Evolutionary conservation across 2,888 invertebrate genomes (phyloP), one percentile per base, ranked within the genome.

Genomic region (Podotricha telesiphe): DNA sequence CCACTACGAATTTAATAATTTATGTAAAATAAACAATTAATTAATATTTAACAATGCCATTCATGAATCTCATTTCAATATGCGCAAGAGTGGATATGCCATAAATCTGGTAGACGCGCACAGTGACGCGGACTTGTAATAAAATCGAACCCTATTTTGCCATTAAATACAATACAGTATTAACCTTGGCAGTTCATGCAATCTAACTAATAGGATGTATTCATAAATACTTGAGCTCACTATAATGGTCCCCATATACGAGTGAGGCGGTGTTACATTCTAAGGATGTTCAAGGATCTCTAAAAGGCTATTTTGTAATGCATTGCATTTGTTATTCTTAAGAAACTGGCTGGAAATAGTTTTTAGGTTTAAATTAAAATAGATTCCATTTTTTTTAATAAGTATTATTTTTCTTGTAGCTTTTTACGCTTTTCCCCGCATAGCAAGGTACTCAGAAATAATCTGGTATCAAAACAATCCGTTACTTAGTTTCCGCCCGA

Each of bases 81-180:
- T 17, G 50, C 50, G 48, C 40, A 59, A 59, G 58, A 59, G 58
- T 66, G 22, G 22, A 50, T 59, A 22, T 42, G 58, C 58, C 20
- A 58, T 61, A 62, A 51, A 51, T 65, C 47, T 64, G n/a, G 62
- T 58, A 50, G 55, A 53, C 61, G 51, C 55, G 42, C 55, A 28
- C 28, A 63, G 63, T 58, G 66, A 68, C 64, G 66, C 70, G 62
- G 58, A 65, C 56, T 34, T 48, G 72, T 71, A 74, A 73, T 79
- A 76, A 75, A 76, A 69, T 61, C 73, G 67, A 74, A 59, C 73
- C 77, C 76, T 76, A 77, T 76, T 75, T 68, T 61, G 73, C 74
- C 71, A 78, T 79, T 77, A 77, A 76, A 76, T 76, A 79, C 78
- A 78, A 77, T 76, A 75, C 76, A 67, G 69, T 70, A 74, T 74